Evolutionary conservation across 2,888 invertebrate species (phyloP).

Genomic region (Orthosia gothica): DNA sequence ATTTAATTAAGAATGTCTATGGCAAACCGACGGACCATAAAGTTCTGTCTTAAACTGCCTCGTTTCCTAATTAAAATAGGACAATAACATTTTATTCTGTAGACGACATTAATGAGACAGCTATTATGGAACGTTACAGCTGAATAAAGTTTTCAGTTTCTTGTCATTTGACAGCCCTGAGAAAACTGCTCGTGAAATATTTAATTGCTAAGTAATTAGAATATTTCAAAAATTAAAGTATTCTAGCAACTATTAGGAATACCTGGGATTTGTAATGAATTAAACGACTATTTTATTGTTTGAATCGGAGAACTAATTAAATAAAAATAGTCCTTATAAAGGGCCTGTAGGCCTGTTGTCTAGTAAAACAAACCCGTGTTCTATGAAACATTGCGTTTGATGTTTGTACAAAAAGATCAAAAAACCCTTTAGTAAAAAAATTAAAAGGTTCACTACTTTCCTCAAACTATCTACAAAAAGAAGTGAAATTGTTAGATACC

Average conservation of each 20-base stretch:
- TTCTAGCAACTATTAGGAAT: slow-evolving; percentile 1
- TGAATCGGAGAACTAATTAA: background rate
- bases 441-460: background rate
- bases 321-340: background rate
- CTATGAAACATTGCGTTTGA: background rate
- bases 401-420: background rate
- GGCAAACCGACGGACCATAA: background rate
- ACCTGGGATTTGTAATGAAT: background rate
- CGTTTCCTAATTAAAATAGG: slow-evolving; percentile 13
- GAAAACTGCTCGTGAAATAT: slow-evolving; percentile 7
- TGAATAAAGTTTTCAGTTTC: background rate
- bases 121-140: background rate
- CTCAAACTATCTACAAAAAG: too few species aligned
- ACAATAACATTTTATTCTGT: slow-evolving; percentile 15
- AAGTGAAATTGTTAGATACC: too few species aligned
- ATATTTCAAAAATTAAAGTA: background rate
- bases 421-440: background rate
- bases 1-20: background rate
- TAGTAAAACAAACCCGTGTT: background rate
- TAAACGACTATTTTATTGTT: background rate
- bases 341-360: background rate
- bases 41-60: background rate
- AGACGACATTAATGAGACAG: background rate
- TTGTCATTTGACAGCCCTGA: background rate
- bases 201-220: background rate